Evolutionary conservation across 2,797 vertebrate species (phyloP), one percentile per base, ranked within the genome.

Genomic region (Clarias platycephalus): DNA sequence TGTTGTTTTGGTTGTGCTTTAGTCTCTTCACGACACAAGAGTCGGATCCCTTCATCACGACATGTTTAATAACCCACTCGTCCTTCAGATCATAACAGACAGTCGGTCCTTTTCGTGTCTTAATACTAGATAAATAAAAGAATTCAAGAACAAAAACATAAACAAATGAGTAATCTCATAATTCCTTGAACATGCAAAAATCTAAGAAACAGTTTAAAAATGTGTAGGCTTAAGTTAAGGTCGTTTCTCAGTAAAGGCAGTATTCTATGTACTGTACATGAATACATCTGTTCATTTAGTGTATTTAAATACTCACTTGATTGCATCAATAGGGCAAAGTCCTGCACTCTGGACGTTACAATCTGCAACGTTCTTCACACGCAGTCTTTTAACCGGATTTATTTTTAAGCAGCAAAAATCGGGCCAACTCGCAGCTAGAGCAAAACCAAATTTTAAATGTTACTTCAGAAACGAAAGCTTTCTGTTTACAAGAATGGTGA

Each of bases 281-380:
- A 60, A 62, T 16, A 26, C 44, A 49, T 49, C 44, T 49, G 76
- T 62, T 55, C 16, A 28, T 22, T 28, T 12, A 28, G 1, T 28
- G 67, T 31, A 20, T 24, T 60, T 24, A n/a, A 37, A 5, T 58
- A 85, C 84, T 85, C 53, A 83, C 85, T 44, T 62, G n/a, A 84
- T 74, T 57, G 84, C 84, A 4, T 86, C 31, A 53, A 90, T 60
- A 0, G 55, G 80, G 77, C 89, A 90, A 57, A 76, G 28, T 84
- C 88, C 86, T 53, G 75, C 71, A 10, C 1, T 63, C 67, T 88
- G 85, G 4, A 86, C 78, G 10, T 12, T 81, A 64, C 89, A 89
- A 26, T 15, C 2, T 18, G n/a, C n/a, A 9, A 88, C 80, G 24
- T 22, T 86, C 0, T 28, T 57, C 4, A 4, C 4, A 5, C 0